Percentiles rank a stretch among this genome's conserved stretches.
Evolutionary conservation across 1,140 invertebrate genomes (phyloP).

Genomic region (Lamellibrachia luymesi): DNA sequence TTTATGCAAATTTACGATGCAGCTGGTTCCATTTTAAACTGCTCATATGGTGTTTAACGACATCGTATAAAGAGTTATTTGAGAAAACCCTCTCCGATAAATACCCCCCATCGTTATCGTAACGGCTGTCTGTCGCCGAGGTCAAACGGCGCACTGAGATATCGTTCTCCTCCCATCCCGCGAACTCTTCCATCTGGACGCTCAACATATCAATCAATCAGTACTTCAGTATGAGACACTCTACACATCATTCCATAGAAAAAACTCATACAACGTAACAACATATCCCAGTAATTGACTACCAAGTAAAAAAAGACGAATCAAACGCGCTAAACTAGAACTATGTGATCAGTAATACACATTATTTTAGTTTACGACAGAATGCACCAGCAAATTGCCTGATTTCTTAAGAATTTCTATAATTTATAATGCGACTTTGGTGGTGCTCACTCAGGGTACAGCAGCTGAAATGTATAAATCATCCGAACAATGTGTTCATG

Average conservation of each 20-base stretch:
- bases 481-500: too few species aligned
- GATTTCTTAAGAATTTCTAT: too few species aligned
- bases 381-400: too few species aligned
- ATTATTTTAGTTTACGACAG: too few species aligned
- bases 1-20: neutral
- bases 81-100: neutral
- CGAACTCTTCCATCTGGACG: neutral
- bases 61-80: neutral
- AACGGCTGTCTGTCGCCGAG: neutral
- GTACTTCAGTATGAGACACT: neutral
- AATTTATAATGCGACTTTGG: too few species aligned
- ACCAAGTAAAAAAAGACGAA: neutral
- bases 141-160: neutral
- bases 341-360: too few species aligned
- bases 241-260: neutral
- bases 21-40: neutral
- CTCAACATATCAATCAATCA: neutral
- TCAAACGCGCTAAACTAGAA: too few species aligned
- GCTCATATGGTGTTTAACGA: neutral
- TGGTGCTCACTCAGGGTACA: too few species aligned
- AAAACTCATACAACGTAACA: neutral
- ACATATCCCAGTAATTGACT: neutral
- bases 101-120: neutral
- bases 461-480: too few species aligned
- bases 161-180: neutral